Percentiles rank a stretch among this genome's conserved stretches.
Conservation (phyloP, 2,113 vertebrate genomes). For the Eclectus roratus region DNA sequence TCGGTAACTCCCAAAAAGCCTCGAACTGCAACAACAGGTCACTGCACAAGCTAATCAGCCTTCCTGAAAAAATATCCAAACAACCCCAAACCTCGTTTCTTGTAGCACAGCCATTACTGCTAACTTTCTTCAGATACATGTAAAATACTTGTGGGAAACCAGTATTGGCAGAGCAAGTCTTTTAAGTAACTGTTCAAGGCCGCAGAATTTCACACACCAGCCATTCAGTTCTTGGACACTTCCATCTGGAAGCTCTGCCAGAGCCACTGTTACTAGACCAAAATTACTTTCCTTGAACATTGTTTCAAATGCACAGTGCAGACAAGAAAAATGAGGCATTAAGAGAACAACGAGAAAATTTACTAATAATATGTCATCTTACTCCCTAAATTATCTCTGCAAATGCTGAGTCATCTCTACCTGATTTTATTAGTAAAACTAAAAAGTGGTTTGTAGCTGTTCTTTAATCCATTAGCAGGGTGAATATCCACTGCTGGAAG, state of each 20-base stretch:
- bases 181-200: not conserved
- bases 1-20: not conserved
- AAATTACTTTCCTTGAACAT: not conserved
- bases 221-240: not conserved
- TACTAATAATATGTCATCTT: not conserved
- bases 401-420: not conserved
- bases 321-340: not conserved
- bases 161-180: not conserved
- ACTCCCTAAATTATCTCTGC: not conserved
- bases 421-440: not conserved
- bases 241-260: not conserved
- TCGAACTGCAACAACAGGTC: not conserved
- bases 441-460: not conserved
- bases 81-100: not conserved
- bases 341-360: conserved; percentile 1
- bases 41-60: not conserved
- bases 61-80: not conserved
- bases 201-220: not conserved
- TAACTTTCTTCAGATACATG: not conserved
- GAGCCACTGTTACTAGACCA: not conserved
- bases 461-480: not conserved
- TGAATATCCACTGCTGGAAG: not conserved
- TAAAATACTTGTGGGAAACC: not conserved
- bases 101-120: not conserved
- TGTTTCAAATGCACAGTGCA: not conserved